Evolutionary conservation across 2,113 vertebrate species (phyloP).

Genomic region (Carettochelys insculpta): DNA sequence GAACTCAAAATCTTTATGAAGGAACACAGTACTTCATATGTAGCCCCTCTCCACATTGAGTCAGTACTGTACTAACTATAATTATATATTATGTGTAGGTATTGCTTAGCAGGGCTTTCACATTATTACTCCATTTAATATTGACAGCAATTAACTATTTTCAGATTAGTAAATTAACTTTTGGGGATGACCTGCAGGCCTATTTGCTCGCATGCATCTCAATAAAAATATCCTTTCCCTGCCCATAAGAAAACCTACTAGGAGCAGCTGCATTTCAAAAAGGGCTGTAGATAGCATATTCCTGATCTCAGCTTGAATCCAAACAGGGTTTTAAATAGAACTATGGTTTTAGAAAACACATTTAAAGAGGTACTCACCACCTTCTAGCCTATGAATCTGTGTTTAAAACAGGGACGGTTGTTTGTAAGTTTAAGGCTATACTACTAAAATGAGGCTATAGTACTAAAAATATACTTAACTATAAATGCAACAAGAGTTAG

Average conservation of each 20-base stretch:
- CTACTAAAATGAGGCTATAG: background rate
- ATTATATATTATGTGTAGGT: background rate
- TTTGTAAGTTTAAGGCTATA: background rate
- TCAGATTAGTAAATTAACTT: background rate
- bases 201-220: background rate
- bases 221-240: background rate
- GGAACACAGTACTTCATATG: background rate
- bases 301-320: background rate
- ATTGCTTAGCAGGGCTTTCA: background rate
- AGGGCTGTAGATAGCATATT: background rate
- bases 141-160: background rate
- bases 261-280: background rate
- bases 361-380: background rate
- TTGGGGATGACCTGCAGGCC: background rate
- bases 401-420: background rate
- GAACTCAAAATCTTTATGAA: background rate
- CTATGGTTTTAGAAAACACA: background rate
- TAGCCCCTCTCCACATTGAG: background rate
- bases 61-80: background rate
- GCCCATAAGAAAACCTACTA: background rate
- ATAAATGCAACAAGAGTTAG: background rate
- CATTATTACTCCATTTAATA: background rate
- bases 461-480: background rate
- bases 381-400: background rate
- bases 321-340: background rate